These are phyloP conservation scores for Tipula helvola DNA, from an alignment of 2,888 invertebrate genomes.

Conservation along the genomic window DNA sequence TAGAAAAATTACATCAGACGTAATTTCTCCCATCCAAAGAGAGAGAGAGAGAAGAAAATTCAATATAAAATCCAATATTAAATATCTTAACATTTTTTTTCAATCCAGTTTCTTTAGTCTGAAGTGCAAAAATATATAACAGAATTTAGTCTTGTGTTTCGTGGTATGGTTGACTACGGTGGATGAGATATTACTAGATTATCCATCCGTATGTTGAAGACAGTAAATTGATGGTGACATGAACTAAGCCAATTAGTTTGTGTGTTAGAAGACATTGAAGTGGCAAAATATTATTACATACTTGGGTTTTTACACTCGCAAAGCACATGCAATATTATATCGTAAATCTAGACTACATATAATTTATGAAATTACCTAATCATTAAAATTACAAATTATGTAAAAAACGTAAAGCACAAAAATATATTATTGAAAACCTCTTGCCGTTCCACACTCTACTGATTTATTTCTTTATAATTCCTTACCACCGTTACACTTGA, in stretches of 20 bases:
- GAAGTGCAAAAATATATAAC: background rate
- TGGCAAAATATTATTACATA: background rate
- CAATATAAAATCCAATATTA: background rate
- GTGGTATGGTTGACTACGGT: background rate
- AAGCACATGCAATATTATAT: background rate
- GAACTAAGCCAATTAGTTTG: background rate
- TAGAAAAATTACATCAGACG: background rate
- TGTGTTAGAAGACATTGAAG: background rate
- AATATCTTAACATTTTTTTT: background rate
- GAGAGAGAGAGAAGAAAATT: background rate
- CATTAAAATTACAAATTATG: background rate
- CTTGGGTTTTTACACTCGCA: background rate
- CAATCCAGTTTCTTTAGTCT: background rate
- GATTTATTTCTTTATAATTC: background rate
- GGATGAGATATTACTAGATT: background rate
- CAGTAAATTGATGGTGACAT: background rate
- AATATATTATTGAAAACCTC: background rate
- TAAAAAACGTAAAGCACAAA: background rate
- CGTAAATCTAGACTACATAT: background rate
- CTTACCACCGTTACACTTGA: background rate
- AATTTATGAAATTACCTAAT: background rate
- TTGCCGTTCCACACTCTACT: background rate
- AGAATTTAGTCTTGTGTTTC: background rate
- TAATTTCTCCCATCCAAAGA: background rate
- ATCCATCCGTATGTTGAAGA: background rate